Evolutionary conservation across 2,888 invertebrate species (phyloP), one percentile per base, ranked within the genome.

Genomic region (Conistra vaccinii): DNA sequence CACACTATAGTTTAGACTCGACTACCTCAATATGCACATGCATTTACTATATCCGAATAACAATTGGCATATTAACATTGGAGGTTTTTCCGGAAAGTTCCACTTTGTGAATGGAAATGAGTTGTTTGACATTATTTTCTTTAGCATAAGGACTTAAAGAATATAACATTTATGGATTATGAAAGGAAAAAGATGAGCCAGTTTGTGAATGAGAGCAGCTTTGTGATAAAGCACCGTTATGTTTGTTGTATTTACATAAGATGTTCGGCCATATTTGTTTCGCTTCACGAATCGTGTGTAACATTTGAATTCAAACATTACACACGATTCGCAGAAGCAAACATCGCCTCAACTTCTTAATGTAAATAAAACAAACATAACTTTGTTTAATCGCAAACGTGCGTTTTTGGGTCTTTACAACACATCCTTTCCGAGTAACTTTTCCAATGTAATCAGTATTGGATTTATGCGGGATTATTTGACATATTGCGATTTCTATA

Each of bases 271-370:
- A 85, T 81, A 85, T 85, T 84, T 86, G 82, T 78, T 80, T 81
- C 73, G 76, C 73, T 72, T 80, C 68, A 70, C 69, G 78, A 67
- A 85, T 77, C 68, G 71, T 68, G 62, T 79, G 69, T 82, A 75
- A 78, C 73, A 76, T 87, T 81, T 83, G 76, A 85, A 87, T 85
- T 78, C 81, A 83, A 88, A 88, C 81, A 83, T 84, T 75, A 72
- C 68, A 81, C 76, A 78, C 68, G 76, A 81, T 82, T 83, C 71
- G 76, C 73, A 73, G 73, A 80, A 70, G 79, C 78, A 86, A 88
- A 87, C 78, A 80, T 63, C 76, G 57, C 73, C 42, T 69, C 74
- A 78, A 84, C 66, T 85, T 81, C 77, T 76, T 77, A 76, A 83
- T 63, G 76, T 84, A 81, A 85, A 84, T 81, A 77, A 68, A 73